Percentiles rank a stretch among this genome's conserved stretches.
Evolutionary conservation across 2,113 vertebrate genomes (phyloP).

Genomic region (Ramphastos sulfuratus): DNA sequence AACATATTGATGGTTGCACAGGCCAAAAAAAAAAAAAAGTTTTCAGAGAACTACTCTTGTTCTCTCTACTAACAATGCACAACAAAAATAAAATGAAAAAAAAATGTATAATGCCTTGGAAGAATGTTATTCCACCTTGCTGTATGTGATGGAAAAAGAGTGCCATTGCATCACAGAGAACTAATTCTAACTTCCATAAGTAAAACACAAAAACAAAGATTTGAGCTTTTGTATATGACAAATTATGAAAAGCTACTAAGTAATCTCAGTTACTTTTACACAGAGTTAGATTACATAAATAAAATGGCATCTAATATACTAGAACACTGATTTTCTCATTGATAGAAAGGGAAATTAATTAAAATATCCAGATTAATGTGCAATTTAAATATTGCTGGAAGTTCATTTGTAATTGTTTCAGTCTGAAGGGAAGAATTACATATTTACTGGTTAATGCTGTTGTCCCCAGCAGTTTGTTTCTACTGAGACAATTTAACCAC

Average conservation of each 20-base stretch:
- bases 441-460: neutral
- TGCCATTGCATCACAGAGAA: neutral
- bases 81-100: neutral
- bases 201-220: neutral
- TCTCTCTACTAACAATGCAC: neutral
- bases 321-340: conserved; percentile 16
- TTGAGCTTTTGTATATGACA: neutral
- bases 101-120: neutral
- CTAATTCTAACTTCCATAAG: neutral
- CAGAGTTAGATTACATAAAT: conserved; percentile 14
- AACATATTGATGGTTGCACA: neutral
- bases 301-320: conserved; percentile 5
- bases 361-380: neutral
- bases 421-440: neutral
- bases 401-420: neutral
- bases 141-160: neutral
- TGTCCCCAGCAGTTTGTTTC: neutral
- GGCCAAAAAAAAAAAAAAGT: neutral
- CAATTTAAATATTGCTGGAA: neutral
- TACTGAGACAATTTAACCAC: neutral
- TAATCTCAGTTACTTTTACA: conserved; percentile 17
- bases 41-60: neutral
- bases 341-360: conserved; percentile 3
- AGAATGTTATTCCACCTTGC: neutral
- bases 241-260: neutral